phyloP scores from a whole-genome alignment of 2,888 invertebrate species.

The Napeogenes sylphis region DNA sequence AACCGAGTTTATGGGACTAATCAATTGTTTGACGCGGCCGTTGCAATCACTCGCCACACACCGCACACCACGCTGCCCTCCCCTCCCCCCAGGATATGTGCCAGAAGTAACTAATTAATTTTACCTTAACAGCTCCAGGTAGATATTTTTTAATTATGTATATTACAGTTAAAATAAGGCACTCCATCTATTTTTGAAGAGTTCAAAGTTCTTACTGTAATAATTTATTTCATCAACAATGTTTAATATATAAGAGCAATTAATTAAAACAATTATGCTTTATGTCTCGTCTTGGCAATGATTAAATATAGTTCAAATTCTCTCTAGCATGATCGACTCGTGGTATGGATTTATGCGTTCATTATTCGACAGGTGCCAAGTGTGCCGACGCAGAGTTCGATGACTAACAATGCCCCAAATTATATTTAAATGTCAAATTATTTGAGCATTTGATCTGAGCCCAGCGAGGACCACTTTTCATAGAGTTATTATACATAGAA shows the following conservation, averaged over 20 bases:
- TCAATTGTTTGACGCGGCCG: conserved; percentile 78
- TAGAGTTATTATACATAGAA: conserved; percentile 28
- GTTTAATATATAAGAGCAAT: conserved; percentile 32
- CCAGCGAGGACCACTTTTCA: conserved; percentile 35
- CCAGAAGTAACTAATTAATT: conserved; percentile 29
- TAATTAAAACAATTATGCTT: conserved; percentile 70
- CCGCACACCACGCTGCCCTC: conserved; percentile 33
- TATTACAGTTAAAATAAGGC: too few species aligned
- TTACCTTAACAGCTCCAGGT: background rate
- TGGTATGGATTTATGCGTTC: conserved; percentile 77
- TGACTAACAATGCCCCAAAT: conserved; percentile 77
- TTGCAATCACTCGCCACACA: conserved; percentile 67
- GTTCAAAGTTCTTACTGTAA: too few species aligned
- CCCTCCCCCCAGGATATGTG: conserved; percentile 23
- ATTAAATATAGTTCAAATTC: conserved; percentile 77
- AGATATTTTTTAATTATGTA: too few species aligned
- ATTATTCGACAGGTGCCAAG: conserved; percentile 79
- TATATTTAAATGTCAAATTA: conserved; percentile 77
- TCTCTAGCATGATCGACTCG: conserved; percentile 69
- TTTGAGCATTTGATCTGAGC: conserved; percentile 62
- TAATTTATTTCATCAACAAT: background rate
- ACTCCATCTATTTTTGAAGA: too few species aligned
- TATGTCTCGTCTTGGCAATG: conserved; percentile 59
- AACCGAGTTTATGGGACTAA: conserved; percentile 78
- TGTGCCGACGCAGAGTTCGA: conserved; percentile 76